Evolutionary conservation across 2,797 vertebrate species (phyloP).

Genomic region (Anas georgica): DNA sequence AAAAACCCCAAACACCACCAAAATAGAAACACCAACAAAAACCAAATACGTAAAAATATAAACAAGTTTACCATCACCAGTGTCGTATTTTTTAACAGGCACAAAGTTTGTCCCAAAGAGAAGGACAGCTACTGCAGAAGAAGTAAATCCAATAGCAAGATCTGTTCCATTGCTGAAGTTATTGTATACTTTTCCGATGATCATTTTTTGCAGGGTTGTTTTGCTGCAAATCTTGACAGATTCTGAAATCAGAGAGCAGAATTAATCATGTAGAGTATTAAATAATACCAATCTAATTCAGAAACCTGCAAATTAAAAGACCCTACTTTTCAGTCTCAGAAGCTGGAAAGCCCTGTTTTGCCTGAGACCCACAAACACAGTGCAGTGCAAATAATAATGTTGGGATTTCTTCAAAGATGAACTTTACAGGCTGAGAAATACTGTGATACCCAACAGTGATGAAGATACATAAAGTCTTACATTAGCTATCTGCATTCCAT

Average conservation of each 20-base stretch:
- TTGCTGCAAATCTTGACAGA: background rate
- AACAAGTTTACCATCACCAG: slow-evolving; percentile 86
- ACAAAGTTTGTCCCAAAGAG: slow-evolving; percentile 90
- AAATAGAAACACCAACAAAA: background rate
- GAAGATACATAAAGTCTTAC: background rate
- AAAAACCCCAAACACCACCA: background rate
- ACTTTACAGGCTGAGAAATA: background rate
- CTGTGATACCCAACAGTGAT: background rate
- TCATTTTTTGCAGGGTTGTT: slow-evolving; percentile 20
- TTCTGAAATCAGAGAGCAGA: slow-evolving; percentile 54
- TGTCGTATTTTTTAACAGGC: slow-evolving; percentile 88
- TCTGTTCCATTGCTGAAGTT: slow-evolving; percentile 66
- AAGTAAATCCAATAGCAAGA: slow-evolving; percentile 80
- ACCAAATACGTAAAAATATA: background rate
- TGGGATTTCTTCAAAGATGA: background rate
- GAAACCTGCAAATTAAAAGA: background rate
- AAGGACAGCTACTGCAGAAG: slow-evolving; percentile 81
- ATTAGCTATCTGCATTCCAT: background rate
- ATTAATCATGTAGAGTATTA: background rate
- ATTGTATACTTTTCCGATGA: background rate
- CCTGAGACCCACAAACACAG: background rate
- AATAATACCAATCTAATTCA: background rate
- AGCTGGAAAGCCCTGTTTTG: background rate
- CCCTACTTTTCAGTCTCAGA: background rate
- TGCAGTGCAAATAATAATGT: background rate